phyloP scores from a whole-genome alignment of 2,888 invertebrate genomes.

The Tiliacea aurago region DNA sequence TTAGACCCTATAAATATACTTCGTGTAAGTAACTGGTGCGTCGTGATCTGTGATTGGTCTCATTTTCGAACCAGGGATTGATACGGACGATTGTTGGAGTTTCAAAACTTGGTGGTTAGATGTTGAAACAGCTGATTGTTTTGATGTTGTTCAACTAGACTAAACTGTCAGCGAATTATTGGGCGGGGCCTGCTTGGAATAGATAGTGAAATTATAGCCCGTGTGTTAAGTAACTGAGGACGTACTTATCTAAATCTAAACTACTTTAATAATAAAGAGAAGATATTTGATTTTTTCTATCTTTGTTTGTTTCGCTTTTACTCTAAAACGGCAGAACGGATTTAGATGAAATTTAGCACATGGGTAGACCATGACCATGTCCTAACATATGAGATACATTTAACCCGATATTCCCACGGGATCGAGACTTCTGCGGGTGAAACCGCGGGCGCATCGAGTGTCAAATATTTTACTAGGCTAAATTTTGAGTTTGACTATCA shows the following conservation, averaged over 20 bases:
- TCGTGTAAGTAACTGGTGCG: conserved; percentile 48
- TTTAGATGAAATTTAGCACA: no score
- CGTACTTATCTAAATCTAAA: no score
- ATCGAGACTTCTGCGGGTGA: no score
- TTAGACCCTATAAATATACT: conserved; percentile 40
- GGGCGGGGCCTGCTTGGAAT: background rate
- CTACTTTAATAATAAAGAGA: no score
- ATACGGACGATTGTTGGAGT: conserved; percentile 34
- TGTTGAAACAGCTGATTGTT: conserved; percentile 56
- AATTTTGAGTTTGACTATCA: background rate
- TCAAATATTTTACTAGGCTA: no score
- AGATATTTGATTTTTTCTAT: no score
- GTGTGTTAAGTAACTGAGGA: background rate
- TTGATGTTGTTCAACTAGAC: conserved; percentile 29
- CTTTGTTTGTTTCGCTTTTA: no score
- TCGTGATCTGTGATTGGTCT: conserved; percentile 54
- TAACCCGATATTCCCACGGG: no score
- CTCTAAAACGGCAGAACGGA: no score
- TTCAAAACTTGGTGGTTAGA: conserved; percentile 48
- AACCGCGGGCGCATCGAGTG: no score
- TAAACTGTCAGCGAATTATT: conserved; percentile 8
- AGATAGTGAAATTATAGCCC: background rate
- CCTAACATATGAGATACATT: no score
- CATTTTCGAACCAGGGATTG: conserved; percentile 41
- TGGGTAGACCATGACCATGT: no score